Evolutionary conservation across 1,140 invertebrate species (phyloP).

Genomic region (Pseudomyrmex concolor): DNA sequence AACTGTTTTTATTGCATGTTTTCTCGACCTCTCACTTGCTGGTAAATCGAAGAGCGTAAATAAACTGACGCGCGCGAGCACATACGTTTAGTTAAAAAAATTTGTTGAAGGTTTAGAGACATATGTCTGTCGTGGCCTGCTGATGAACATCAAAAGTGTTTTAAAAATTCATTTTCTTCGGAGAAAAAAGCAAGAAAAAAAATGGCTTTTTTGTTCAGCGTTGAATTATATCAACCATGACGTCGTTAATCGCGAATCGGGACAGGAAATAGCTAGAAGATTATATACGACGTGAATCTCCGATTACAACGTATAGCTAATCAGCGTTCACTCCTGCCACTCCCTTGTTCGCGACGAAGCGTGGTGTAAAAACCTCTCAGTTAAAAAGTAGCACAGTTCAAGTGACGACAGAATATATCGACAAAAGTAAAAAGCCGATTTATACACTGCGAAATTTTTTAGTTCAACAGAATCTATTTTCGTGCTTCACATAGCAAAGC

Average conservation of each 20-base stretch:
- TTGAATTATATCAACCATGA: conserved; percentile 51
- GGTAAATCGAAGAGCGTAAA: conserved; percentile 37
- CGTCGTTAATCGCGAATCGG: conserved; percentile 47
- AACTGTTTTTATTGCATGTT: conserved; percentile 60
- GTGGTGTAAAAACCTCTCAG: conserved; percentile 29
- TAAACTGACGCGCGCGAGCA: not conserved
- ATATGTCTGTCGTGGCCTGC: conserved; percentile 52
- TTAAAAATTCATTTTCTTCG: conserved; percentile 57
- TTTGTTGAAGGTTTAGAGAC: conserved; percentile 54
- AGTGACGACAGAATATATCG: conserved; percentile 38
- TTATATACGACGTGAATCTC: conserved; percentile 54
- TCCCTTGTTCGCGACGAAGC: conserved; percentile 22
- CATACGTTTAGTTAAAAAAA: conserved; percentile 36
- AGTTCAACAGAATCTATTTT: conserved; percentile 65
- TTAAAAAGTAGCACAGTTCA: conserved; percentile 56
- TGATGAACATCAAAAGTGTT: conserved; percentile 59
- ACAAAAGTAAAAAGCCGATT: conserved; percentile 64
- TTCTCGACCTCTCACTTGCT: conserved; percentile 21
- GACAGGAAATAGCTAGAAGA: conserved; percentile 53
- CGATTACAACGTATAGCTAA: conserved; percentile 61
- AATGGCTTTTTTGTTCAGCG: conserved; percentile 46
- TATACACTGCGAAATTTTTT: conserved; percentile 14
- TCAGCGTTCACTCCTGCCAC: conserved; percentile 43
- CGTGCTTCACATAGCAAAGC: conserved; percentile 64
- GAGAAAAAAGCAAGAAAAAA: conserved; percentile 32